Evolutionary conservation across 2,888 invertebrate genomes (phyloP).

Genomic region (Linnaemya vulpina): DNA sequence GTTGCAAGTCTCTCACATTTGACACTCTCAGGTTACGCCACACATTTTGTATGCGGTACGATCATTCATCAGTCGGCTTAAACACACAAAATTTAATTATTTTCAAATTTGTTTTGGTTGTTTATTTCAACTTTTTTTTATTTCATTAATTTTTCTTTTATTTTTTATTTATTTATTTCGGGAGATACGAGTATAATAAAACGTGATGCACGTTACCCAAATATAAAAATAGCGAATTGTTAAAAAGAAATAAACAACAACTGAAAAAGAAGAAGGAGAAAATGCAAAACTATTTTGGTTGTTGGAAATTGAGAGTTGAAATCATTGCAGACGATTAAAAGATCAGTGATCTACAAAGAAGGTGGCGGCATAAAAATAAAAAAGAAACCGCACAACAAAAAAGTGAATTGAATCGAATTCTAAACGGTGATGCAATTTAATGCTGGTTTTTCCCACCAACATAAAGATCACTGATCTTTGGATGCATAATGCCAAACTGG

Average conservation of each 20-base stretch:
- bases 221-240: slow-evolving; percentile 51
- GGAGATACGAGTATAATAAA: slow-evolving; percentile 46
- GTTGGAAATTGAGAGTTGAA: slow-evolving; percentile 68
- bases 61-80: background rate
- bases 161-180: slow-evolving; percentile 26
- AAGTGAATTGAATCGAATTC: slow-evolving; percentile 55
- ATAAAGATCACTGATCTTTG: slow-evolving; percentile 55
- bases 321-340: slow-evolving; percentile 43
- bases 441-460: slow-evolving; percentile 58
- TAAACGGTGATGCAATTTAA: slow-evolving; percentile 61
- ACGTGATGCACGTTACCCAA: slow-evolving; percentile 70
- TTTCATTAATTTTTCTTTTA: too few relatives aligned
- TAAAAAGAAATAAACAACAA: slow-evolving; percentile 29
- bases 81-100: background rate
- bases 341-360: slow-evolving; percentile 58
- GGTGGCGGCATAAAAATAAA: slow-evolving; percentile 31
- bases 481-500: slow-evolving; percentile 49
- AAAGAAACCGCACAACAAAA: slow-evolving; percentile 22
- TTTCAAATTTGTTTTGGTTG: slow-evolving; percentile 1
- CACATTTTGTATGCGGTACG: background rate
- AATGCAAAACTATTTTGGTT: slow-evolving; percentile 12
- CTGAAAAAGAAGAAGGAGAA: background rate
- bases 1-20: too few relatives aligned
- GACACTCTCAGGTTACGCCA: too few relatives aligned
- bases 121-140: too few relatives aligned